Conservation (phyloP, 1,140 invertebrate species). For the Megalopta genalis region DNA sequence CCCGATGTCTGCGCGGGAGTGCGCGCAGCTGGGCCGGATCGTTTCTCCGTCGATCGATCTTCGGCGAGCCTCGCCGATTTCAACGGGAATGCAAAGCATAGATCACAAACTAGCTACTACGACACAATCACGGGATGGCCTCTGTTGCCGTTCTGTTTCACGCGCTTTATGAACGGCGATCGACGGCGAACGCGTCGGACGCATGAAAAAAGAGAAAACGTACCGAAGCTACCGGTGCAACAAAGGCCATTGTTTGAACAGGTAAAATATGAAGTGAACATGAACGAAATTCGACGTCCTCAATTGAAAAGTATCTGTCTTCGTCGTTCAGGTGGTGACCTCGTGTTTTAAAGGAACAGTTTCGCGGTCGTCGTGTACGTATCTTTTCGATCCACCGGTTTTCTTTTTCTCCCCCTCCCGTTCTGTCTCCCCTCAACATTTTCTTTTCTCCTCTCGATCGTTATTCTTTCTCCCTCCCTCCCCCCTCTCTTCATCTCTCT, state of each 20-base stretch:
- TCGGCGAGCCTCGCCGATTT: conserved; percentile 58
- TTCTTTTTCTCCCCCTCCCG: conserved; percentile 5
- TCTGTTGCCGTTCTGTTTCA: conserved; percentile 33
- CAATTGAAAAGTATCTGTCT: conserved; percentile 38
- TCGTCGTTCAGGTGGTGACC: conserved; percentile 30
- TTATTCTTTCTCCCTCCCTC: background rate
- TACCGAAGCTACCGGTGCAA: background rate
- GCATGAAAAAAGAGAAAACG: no score
- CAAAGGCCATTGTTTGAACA: conserved; percentile 32
- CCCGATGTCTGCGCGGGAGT: background rate
- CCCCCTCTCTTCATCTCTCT: background rate
- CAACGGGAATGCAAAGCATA: conserved; percentile 74
- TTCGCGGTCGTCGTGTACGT: conserved; percentile 40
- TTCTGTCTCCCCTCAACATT: background rate
- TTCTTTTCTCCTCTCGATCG: conserved; percentile 30
- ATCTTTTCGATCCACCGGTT: conserved; percentile 17
- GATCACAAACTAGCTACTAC: conserved; percentile 71
- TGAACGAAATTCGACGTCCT: conserved; percentile 69
- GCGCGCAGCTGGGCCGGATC: conserved; percentile 15
- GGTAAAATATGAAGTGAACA: conserved; percentile 48
- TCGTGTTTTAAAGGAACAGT: conserved; percentile 40
- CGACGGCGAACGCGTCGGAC: no score
- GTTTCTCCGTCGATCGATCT: conserved; percentile 68
- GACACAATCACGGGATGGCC: conserved; percentile 56
- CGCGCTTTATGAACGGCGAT: no score